Conservation (phyloP, 2,797 vertebrate species). For the Hapalemur alaotrensis region DNA sequence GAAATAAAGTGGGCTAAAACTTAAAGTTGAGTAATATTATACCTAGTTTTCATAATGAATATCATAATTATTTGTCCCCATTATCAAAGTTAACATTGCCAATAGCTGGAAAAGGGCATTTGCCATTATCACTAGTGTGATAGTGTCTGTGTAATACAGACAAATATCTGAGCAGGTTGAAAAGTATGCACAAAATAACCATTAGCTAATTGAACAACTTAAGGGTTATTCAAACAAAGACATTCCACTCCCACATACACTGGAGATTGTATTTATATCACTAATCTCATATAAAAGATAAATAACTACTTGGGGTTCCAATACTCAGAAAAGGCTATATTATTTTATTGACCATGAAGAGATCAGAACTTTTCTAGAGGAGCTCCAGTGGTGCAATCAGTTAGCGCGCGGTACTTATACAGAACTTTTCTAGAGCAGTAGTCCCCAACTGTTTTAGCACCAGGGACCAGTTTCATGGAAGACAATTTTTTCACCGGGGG, state of each 20-base stretch:
- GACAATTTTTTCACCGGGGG: no score
- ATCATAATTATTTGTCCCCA: neutral
- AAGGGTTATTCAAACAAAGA: neutral
- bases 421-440: neutral
- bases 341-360: neutral
- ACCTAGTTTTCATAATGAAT: neutral
- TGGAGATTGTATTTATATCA: neutral
- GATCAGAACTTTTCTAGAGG: slow-evolving; percentile 17
- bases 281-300: neutral
- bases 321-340: neutral
- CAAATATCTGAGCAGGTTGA: neutral
- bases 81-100: neutral
- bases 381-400: no score
- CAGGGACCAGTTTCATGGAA: no score
- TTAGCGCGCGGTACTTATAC: no score
- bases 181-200: neutral
- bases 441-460: no score
- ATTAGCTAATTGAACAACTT: neutral
- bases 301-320: neutral
- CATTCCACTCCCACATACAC: neutral
- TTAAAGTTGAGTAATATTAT: neutral
- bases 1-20: slow-evolving; percentile 21
- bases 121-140: neutral
- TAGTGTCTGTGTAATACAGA: neutral
- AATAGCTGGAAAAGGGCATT: neutral